Evolutionary conservation across 1,140 invertebrate genomes (phyloP).

Genomic region (Leptopilina clavipes): DNA sequence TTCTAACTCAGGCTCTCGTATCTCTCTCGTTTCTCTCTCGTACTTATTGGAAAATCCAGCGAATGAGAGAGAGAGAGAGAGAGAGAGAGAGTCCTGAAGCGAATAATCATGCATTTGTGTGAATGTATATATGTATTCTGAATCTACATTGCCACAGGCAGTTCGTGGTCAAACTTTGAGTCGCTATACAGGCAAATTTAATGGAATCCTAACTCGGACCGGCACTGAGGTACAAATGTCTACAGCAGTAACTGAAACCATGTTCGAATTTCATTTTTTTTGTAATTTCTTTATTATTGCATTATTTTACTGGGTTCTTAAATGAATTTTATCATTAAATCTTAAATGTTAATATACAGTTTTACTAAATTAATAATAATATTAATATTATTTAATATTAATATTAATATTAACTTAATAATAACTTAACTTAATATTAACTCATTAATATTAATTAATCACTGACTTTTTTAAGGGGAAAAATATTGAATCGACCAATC

Average conservation of each 20-base stretch:
- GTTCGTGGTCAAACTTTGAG: constrained; percentile 32
- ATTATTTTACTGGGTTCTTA: not conserved
- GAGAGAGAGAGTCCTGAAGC: constrained; percentile 44
- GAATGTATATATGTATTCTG: constrained; percentile 31
- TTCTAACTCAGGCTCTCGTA: constrained; percentile 53
- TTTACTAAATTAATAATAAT: too few species aligned
- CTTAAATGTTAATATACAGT: too few species aligned
- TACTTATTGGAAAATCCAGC: constrained; percentile 51
- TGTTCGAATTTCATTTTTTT: not conserved
- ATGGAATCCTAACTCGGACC: constrained; percentile 31
- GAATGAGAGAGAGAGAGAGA: constrained; percentile 32
- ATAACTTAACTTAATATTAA: too few species aligned
- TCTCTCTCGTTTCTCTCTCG: constrained; percentile 45
- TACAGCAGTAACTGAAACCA: not conserved
- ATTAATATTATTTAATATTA: too few species aligned
- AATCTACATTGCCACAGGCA: constrained; percentile 33
- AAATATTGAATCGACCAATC: too few species aligned
- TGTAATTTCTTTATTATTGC: not conserved
- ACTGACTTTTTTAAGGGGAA: too few species aligned
- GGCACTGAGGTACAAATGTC: not conserved
- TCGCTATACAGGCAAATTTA: constrained; percentile 26
- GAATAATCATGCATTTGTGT: constrained; percentile 51
- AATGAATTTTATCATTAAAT: too few species aligned
- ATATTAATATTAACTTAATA: too few species aligned
- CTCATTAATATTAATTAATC: too few species aligned